phyloP scores from a whole-genome alignment of 1,140 invertebrate genomes.

The Delia radicum region DNA sequence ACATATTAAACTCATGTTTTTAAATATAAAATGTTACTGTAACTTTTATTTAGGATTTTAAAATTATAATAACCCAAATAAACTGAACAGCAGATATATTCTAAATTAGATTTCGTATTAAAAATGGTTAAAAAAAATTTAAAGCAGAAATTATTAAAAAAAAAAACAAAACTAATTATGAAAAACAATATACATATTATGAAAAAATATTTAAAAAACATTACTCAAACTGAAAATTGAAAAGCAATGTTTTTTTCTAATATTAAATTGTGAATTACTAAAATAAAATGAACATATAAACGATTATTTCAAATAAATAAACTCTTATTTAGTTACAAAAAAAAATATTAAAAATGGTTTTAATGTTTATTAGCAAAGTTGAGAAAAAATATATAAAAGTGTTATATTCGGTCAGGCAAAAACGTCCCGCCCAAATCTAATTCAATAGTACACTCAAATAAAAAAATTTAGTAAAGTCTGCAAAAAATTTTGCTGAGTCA shows the following conservation, averaged over 20 bases:
- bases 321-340: constrained; percentile 30
- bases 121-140: not conserved
- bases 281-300: not conserved
- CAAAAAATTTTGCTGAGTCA: too few species aligned
- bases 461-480: too few species aligned
- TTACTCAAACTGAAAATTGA: not conserved
- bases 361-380: too few species aligned
- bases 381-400: not conserved
- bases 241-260: constrained; percentile 20
- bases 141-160: not conserved
- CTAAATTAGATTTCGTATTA: constrained; percentile 27
- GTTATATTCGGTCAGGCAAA: not conserved
- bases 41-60: constrained; percentile 22
- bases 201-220: not conserved
- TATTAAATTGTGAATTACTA: not conserved
- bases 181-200: not conserved
- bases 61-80: not conserved
- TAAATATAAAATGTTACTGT: not conserved
- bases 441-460: too few species aligned
- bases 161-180: not conserved
- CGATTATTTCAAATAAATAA: not conserved
- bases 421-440: too few species aligned
- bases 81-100: not conserved
- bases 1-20: not conserved
- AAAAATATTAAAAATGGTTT: not conserved